Conservation (phyloP, 2,797 vertebrate genomes). For the Lacerta agilis region DNA sequence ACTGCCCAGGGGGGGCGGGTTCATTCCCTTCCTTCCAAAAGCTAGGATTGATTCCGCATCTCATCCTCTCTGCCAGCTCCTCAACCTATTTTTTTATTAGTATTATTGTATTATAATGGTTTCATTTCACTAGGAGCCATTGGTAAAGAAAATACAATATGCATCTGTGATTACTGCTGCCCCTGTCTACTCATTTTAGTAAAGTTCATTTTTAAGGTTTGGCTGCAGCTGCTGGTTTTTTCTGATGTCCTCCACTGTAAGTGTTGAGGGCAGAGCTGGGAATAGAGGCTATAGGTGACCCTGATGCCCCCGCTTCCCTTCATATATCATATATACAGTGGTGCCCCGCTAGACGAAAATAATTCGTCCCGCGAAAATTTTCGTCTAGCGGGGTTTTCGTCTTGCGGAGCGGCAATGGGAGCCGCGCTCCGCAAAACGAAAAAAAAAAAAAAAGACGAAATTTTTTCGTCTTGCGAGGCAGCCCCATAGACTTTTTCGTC, state of each 20-base stretch:
- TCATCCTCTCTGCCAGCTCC: not conserved
- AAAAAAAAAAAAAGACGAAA: too few relatives aligned
- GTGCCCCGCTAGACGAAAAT: too few relatives aligned
- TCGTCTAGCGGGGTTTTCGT: too few relatives aligned
- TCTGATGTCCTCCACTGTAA: not conserved
- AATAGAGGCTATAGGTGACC: not conserved
- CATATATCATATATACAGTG: not conserved
- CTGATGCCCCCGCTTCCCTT: not conserved
- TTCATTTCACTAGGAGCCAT: not conserved
- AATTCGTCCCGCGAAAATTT: too few relatives aligned
- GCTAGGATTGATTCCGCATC: not conserved
- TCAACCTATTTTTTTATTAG: not conserved
- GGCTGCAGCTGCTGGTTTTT: fast-evolving
- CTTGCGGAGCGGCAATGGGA: too few relatives aligned
- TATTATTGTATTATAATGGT: not conserved
- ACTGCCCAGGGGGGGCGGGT: not conserved
- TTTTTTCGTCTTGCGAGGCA: too few relatives aligned
- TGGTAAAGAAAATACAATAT: not conserved
- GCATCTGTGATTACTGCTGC: not conserved
- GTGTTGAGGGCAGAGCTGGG: not conserved
- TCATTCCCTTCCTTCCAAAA: not conserved
- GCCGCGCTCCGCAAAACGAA: too few relatives aligned
- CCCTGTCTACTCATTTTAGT: not conserved
- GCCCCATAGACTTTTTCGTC: too few relatives aligned
- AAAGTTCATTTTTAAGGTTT: not conserved